Percentiles rank a stretch among this genome's conserved stretches.
Evolutionary conservation across 2,797 vertebrate genomes (phyloP).

Genomic region (Hippopotamyrus pictus): DNA sequence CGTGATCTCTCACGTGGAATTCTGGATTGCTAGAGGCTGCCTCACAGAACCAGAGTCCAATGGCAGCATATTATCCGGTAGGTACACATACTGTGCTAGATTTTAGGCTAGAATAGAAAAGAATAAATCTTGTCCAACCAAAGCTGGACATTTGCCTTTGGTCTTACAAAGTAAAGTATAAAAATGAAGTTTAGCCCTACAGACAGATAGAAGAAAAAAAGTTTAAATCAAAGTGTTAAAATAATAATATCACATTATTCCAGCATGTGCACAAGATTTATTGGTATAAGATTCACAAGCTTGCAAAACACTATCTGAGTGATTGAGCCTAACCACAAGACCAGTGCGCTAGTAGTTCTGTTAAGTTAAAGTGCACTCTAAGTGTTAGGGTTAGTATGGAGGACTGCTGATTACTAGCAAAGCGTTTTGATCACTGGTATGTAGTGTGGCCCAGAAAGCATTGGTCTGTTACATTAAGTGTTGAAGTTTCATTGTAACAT

Average conservation of each 20-base stretch:
- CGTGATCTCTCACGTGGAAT: not conserved
- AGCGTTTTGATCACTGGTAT: not conserved
- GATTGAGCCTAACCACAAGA: not conserved
- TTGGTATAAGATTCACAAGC: not conserved
- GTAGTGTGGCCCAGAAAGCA: not conserved
- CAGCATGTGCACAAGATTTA: not conserved
- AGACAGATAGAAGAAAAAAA: not conserved
- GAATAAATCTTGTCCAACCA: not conserved
- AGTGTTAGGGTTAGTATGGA: not conserved
- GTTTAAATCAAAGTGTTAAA: not conserved
- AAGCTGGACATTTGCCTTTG: not conserved
- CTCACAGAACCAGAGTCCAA: not conserved
- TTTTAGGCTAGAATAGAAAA: not conserved
- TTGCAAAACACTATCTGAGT: not conserved
- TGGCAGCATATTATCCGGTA: not conserved
- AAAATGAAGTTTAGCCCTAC: not conserved
- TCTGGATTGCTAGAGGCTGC: not conserved
- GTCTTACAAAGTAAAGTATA: not conserved
- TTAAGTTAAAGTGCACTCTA: not conserved
- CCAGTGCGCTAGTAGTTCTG: not conserved
- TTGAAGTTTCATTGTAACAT: not conserved
- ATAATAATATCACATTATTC: not conserved
- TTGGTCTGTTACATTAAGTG: not conserved
- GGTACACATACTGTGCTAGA: not conserved
- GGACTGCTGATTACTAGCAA: not conserved